Base-by-base conservation (phyloP, 2,797 vertebrate genomes). In the Macropodus opercularis region DNA sequence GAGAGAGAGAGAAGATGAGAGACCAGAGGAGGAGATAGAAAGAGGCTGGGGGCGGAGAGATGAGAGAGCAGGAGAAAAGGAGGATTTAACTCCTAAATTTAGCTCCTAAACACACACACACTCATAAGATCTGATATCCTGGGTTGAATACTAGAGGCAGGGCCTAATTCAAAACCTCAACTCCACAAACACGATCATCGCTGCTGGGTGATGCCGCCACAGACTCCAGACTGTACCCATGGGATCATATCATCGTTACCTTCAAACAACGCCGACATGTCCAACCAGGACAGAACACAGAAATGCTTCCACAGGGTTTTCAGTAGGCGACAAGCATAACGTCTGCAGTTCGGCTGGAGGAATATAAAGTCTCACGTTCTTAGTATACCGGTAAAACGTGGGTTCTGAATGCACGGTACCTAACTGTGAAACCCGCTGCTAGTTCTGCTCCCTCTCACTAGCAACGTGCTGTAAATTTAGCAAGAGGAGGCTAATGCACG, bases 71-170 rank as follows among this genome's bases (percentile, higher is more conserved):
- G 23, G 47, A 63, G 54, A 69, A 76, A 79, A 49, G 51, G 49
- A 32, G 69, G 78, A 78, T 77, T 84, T 80, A 57, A 62, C 63
- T 19, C 63, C 72, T 75, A 80, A 68, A 80, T 84, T 75, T 73
- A 79, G 72, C 63, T n/a, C 29, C 51, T 71, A 66, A 81, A 72
- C 58, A 57, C 52, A 42, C 52, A 54, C 22, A 63, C 47, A 60
- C 44, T 60, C 43, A 35, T 32, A 47, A 39, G 57, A 66, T 71
- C 35, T 72, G 52, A 75, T 52, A 47, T 21, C 42, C 39, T 48
- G 63, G 1, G 15, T 6, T 32, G 48, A 71, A 54, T 9, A 64
- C 21, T 3, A 5, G 14, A 43, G 43, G 35, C 58, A 48, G 48
- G 26, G 35, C 27, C 42, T 34, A 2, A 50, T 59, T 69, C 15